A percentile compares a stretch with the other conserved stretches of the same genome.
phyloP scores from a whole-genome alignment of 2,113 vertebrate species.

The Dermatemys mawii region DNA sequence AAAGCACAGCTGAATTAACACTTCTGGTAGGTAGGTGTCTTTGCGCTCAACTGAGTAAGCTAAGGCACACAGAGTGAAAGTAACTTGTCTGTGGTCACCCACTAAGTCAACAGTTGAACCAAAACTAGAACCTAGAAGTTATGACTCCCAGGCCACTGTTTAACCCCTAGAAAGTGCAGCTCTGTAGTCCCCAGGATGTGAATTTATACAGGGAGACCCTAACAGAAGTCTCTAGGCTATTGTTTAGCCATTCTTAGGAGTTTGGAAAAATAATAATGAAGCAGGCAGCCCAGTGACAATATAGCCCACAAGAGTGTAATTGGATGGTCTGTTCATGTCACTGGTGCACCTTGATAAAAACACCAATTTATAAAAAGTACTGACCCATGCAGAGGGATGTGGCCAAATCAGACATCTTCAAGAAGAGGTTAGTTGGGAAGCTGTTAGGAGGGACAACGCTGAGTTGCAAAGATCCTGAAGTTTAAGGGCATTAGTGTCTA shows the following conservation, averaged over 20 bases:
- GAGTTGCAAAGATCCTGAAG: not conserved
- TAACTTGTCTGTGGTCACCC: not conserved
- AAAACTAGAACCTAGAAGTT: not conserved
- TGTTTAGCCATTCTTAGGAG: not conserved
- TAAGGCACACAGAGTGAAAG: not conserved
- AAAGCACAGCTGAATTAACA: not conserved
- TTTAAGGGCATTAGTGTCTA: accelerated
- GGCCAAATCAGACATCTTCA: not conserved
- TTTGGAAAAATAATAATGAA: not conserved
- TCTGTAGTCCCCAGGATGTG: not conserved
- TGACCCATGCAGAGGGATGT: not conserved
- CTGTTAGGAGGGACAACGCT: not conserved
- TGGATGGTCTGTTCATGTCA: not conserved
- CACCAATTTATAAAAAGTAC: not conserved
- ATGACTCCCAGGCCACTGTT: not conserved
- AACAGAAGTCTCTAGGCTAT: not conserved
- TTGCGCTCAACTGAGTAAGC: not conserved
- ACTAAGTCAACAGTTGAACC: not conserved
- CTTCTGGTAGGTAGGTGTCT: not conserved
- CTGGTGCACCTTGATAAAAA: not conserved
- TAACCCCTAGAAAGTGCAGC: not conserved
- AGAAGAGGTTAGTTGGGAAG: not conserved
- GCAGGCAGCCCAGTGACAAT: not conserved
- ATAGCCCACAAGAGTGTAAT: not conserved
- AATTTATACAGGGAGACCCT: not conserved